Percentiles rank a stretch among this genome's conserved stretches.
Evolutionary conservation across 2,797 vertebrate species (phyloP).

Genomic region (Linurgus olivaceus): DNA sequence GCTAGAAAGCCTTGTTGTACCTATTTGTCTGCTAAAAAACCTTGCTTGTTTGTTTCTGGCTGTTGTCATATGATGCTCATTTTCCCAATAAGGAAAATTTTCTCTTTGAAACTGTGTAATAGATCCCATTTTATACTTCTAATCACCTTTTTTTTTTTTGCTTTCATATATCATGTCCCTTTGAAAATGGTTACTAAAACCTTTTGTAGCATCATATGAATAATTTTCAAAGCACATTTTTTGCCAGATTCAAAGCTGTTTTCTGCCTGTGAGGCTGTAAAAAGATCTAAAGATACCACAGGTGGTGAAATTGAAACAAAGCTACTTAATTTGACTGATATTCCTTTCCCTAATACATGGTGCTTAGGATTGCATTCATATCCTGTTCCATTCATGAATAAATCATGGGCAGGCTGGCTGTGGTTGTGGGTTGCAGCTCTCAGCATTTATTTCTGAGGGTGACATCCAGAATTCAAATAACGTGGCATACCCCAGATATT

Average conservation of each 20-base stretch:
- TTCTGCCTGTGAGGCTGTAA: neutral
- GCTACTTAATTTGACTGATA: neutral
- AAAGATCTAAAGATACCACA: slow-evolving; percentile 10
- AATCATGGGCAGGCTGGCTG: neutral
- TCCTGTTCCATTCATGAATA: neutral
- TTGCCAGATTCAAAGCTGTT: neutral
- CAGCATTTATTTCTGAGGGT: neutral
- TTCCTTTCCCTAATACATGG: neutral
- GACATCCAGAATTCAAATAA: neutral
- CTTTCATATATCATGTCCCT: neutral
- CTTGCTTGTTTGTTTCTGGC: neutral
- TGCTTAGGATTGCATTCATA: neutral
- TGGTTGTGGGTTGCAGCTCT: neutral
- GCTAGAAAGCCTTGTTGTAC: neutral
- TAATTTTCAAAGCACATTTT: neutral
- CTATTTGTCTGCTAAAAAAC: neutral
- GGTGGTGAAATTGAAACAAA: slow-evolving; percentile 4
- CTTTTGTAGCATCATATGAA: neutral
- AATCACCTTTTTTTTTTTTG: neutral
- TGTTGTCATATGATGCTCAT: neutral
- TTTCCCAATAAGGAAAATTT: neutral
- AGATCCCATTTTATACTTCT: neutral
- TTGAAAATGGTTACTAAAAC: neutral
- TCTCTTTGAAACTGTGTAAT: neutral
- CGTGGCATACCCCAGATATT: neutral